These are phyloP conservation scores for Cassiopea andromeda DNA, from an alignment of 30 jellyfish, hydroid and myxozoan species.

Conservation along the genomic window DNA sequence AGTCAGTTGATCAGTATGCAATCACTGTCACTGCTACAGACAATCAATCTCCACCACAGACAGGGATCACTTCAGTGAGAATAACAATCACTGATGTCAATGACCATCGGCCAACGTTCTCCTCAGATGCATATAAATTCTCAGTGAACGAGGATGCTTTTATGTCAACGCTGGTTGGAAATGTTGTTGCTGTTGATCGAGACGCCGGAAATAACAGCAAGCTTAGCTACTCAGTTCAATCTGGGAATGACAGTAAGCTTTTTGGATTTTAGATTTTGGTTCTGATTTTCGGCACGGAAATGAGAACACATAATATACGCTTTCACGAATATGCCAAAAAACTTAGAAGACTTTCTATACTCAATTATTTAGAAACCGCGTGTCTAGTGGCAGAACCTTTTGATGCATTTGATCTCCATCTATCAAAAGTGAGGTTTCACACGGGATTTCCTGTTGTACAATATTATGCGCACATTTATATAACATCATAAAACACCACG, in stretches of 20 bases:
- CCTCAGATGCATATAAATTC: slow-evolving; percentile 27
- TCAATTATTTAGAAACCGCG: too few relatives aligned
- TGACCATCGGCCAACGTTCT: slow-evolving; percentile 78
- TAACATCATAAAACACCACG: too few relatives aligned
- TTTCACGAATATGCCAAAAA: too few relatives aligned
- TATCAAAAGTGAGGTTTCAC: too few relatives aligned
- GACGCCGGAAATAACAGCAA: slow-evolving; percentile 72
- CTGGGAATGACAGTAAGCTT: slow-evolving; percentile 62
- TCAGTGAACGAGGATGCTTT: slow-evolving; percentile 66
- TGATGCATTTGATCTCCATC: too few relatives aligned
- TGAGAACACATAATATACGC: too few relatives aligned
- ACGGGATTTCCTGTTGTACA: too few relatives aligned
- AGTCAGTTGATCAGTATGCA: slow-evolving; percentile 39
- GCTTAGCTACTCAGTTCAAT: slow-evolving; percentile 27
- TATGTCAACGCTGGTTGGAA: slow-evolving; percentile 25
- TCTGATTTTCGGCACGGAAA: too few relatives aligned
- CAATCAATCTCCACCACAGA: slow-evolving; percentile 46
- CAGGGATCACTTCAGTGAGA: slow-evolving; percentile 67
- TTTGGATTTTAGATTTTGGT: neutral
- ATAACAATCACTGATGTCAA: slow-evolving; percentile 71
- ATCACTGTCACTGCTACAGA: slow-evolving; percentile 71
- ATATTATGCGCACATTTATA: too few relatives aligned
- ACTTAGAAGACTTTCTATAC: too few relatives aligned
- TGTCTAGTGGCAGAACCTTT: too few relatives aligned
- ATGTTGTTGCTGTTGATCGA: slow-evolving; percentile 63